Evolutionary conservation across 1,140 invertebrate species (phyloP).

Genomic region (Phymastichus coffea): DNA sequence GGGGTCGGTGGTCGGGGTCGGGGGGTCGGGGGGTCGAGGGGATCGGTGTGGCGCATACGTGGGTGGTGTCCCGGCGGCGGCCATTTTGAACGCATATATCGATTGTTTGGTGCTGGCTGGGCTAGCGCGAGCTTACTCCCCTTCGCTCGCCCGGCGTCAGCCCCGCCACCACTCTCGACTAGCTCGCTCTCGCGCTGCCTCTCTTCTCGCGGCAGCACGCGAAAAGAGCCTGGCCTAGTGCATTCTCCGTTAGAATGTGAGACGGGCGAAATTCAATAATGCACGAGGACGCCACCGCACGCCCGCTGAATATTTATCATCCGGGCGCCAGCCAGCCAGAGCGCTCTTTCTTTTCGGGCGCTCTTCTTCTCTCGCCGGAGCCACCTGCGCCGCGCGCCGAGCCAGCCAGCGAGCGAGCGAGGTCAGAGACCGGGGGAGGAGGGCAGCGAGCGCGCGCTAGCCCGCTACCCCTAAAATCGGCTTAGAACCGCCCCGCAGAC

Average conservation of each 20-base stretch:
- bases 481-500: slow-evolving; percentile 54
- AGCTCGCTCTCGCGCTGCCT: background rate
- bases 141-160: slow-evolving; percentile 29
- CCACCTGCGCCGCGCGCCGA: no score
- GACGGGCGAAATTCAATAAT: no score
- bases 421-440: slow-evolving; percentile 34
- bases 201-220: no score
- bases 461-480: slow-evolving; percentile 56
- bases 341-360: no score
- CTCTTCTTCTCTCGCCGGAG: no score
- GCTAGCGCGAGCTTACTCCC: slow-evolving; percentile 42
- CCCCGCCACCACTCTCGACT: background rate
- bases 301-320: no score
- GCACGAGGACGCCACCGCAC: background rate
- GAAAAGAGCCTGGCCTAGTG: no score
- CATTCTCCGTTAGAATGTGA: no score
- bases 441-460: slow-evolving; percentile 43
- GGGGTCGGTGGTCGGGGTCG: background rate
- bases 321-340: no score
- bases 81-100: slow-evolving; percentile 61
- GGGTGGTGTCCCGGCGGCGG: slow-evolving; percentile 56
- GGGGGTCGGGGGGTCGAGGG: background rate
- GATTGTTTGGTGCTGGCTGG: slow-evolving; percentile 58
- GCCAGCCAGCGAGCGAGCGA: no score
- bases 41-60: slow-evolving; percentile 48